A percentile compares a stretch with the other conserved stretches of the same genome.
These are phyloP conservation scores for Vulpes ferrilata DNA, from an alignment of 2,113 vertebrate genomes.

Conservation along the genomic window DNA sequence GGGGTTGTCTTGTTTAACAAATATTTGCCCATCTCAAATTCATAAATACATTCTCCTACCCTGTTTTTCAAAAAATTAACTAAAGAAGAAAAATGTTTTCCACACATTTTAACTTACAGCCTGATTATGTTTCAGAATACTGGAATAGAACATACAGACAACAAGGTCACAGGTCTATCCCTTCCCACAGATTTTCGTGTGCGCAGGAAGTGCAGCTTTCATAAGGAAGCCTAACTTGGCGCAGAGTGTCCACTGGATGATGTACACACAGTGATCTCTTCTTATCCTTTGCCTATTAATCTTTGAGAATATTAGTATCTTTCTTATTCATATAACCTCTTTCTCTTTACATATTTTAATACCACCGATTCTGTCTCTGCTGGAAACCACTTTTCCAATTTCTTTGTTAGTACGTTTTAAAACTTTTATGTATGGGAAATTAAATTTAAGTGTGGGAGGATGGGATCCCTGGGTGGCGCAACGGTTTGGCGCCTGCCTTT, in stretches of 20 bases:
- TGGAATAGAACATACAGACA: neutral
- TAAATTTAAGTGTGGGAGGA: neutral
- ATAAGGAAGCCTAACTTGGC: accelerated
- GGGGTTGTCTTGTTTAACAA: conserved; percentile 14
- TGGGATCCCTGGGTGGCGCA: too few relatives aligned
- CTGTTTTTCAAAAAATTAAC: neutral
- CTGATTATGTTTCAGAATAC: neutral
- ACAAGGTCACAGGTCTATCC: neutral
- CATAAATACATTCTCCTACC: neutral
- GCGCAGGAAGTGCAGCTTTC: neutral
- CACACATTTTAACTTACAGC: neutral
- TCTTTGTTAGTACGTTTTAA: conserved; percentile 13
- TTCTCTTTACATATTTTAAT: neutral
- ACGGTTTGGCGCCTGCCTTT: too few relatives aligned
- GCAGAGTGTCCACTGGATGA: accelerated
- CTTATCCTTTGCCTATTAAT: neutral
- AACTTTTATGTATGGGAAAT: neutral
- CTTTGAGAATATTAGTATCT: neutral
- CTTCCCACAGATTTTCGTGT: neutral
- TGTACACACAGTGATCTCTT: accelerated
- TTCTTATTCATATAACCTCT: neutral
- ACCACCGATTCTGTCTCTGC: neutral
- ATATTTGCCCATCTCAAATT: neutral
- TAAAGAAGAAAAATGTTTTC: conserved; percentile 51
- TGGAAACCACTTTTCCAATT: conserved; percentile 32